Evolutionary conservation across 2,888 invertebrate species (phyloP), one percentile per base, ranked within the genome.

Genomic region (Nomada hirtipes): DNA sequence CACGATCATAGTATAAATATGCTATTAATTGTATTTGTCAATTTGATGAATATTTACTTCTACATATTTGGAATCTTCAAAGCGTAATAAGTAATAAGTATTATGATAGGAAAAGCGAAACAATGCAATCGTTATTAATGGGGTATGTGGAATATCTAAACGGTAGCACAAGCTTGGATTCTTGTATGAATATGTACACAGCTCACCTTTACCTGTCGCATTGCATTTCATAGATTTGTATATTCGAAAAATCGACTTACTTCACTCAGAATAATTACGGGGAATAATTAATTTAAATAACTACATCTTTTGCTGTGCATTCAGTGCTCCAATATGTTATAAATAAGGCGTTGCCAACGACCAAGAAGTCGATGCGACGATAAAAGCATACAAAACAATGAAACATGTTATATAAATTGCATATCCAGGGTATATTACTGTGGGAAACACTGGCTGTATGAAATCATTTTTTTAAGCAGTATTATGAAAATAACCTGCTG

Each of bases 11-110:
- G 13, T 26, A 26, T 10, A 53, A 15, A 50, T 2, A 42, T 2
- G 69, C 20, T 59, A 59, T 20, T 18, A 36, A 50, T 36, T 72
- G n/a, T 36, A 61, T 70, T 61, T 70, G 44, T 61, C 18, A 53
- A 29, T 4, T 44, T 9, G 29, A 20, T 29, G 11, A 63, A 63
- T 57, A 20, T 72, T 65, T 72, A 52, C 59, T 26, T 42, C 29
- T 36, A 36, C 47, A 47, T 13, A 47, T 47, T n/a, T 64, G 26
- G 42, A 23, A 59, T 72, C 52, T 64, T 42, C 42, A 23, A 57
- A 20, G 50, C 20, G 50, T 44, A 44, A n/a, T 42, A 42, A 36
- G 36, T 57, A 53, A n/a, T 42, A 42, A 36, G 36, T 50, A 53
- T 52, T 23, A 64, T 23, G 50, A 23, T 26, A 55, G 15, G n/a